phyloP scores from a whole-genome alignment of 2,797 vertebrate genomes.

The Phrynocephalus vlangalii region DNA sequence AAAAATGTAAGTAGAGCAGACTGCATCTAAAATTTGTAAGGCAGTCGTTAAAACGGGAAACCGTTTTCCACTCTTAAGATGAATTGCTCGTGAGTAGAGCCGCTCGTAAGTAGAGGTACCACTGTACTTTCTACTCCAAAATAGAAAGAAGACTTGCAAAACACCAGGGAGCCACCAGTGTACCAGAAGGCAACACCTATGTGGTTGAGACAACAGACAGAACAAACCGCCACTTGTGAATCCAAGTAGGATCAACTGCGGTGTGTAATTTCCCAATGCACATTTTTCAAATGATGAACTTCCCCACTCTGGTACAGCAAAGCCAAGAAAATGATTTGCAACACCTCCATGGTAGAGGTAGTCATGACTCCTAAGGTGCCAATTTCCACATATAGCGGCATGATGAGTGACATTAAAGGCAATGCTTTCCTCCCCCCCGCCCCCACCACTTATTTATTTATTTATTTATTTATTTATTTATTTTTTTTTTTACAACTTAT shows the following conservation, averaged over 20 bases:
- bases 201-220: not conserved
- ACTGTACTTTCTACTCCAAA: not conserved
- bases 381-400: not conserved
- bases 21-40: no score
- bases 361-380: not conserved
- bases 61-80: no score
- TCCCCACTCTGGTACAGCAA: not conserved
- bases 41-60: no score
- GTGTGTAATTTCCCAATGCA: no score
- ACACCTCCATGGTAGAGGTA: not conserved
- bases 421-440: not conserved
- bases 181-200: not conserved
- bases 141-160: not conserved
- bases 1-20: no score
- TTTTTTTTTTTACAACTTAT: no score
- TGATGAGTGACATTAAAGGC: not conserved
- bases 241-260: not conserved
- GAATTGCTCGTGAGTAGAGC: no score
- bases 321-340: no score
- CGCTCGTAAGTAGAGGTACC: no score
- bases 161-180: not conserved
- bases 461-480: no score
- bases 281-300: no score
- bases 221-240: not conserved
- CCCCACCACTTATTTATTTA: no score